Base-by-base conservation (phyloP, 2,888 invertebrate species). In the Diogma glabrata region DNA sequence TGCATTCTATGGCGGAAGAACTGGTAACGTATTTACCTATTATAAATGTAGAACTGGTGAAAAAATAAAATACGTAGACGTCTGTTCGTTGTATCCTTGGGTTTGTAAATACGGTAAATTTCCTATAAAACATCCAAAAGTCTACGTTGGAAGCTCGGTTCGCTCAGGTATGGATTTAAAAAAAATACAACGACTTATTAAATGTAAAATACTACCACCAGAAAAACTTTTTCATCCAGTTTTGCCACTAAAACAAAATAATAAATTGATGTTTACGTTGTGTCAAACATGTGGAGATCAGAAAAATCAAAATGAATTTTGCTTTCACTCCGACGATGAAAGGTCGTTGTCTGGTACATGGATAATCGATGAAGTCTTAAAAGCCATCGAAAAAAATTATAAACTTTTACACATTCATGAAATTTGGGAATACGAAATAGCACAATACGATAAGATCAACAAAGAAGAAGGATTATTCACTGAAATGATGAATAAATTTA, bases 331-430 rank as follows among this genome's bases (percentile, higher is more conserved):
- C 1, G 17, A 30, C 17, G 48, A 48, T 26, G 30, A 48, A 48
- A 26, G 48, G 19, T 28, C 33, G 30, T 33, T 48, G 45, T 47
- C 46, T 30, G 64, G 64, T 0, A 63, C 63, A 0, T 65, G 61
- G 61, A 57, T 61, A 43, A 59, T 60, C 6, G 60, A 60, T 23
- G 63, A 64, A 52, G 38, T 66, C 5, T 28, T 56, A 43, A 59
- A 58, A 49, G 63, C 64, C 17, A n/a, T 61, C 1, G 40, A 56
- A 19, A 55, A 57, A 47, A 61, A 61, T 0, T 65, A 63, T 38
- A 49, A 50, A 24, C 50, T 65, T 1, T 4, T 57, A 1, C 46
- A 58, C 26, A 54, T 61, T 7, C 55, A 57, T 30, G 62, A 64
- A 53, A 58, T 64, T 7, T 63, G 62, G 60, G 56, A 62, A 46